Percentiles rank a stretch among this genome's conserved stretches.
Evolutionary conservation across 53 echinoderm and acorn worm genomes (phyloP).

Genomic region (Patiria pectinifera): DNA sequence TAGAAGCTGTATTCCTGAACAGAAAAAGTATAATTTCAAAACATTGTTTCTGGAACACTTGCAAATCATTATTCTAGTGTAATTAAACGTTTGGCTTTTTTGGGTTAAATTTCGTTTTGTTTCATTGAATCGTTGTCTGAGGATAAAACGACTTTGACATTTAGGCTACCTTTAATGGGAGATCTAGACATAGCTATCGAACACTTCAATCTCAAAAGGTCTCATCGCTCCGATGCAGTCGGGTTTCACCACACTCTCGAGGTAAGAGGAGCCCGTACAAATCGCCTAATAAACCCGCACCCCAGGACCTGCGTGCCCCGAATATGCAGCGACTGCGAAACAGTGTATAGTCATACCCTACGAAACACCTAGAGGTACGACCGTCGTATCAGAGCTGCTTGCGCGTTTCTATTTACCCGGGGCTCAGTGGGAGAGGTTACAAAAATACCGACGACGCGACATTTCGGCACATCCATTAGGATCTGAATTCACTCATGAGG

Average conservation of each 20-base stretch:
- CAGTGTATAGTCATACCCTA: background rate
- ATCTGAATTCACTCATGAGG: background rate
- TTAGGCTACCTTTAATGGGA: too few relatives aligned
- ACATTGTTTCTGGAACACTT: too few relatives aligned
- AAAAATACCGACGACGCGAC: background rate
- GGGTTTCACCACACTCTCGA: slow-evolving; percentile 7
- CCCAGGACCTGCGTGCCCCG: background rate
- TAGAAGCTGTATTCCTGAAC: too few relatives aligned
- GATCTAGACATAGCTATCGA: background rate
- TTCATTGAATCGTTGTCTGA: too few relatives aligned
- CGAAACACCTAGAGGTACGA: background rate
- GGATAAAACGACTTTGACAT: too few relatives aligned
- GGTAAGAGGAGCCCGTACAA: background rate
- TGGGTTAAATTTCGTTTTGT: too few relatives aligned
- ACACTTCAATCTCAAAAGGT: background rate
- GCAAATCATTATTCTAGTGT: too few relatives aligned
- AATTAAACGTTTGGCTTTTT: too few relatives aligned
- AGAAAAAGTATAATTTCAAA: too few relatives aligned
- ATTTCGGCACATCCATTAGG: background rate
- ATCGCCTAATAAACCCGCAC: background rate
- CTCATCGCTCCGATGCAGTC: background rate
- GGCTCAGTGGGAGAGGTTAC: background rate
- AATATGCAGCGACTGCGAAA: background rate
- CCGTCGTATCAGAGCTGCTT: background rate
- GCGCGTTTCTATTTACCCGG: background rate